Conservation (phyloP, 2,888 invertebrate genomes). For the Dorcus hopei region DNA sequence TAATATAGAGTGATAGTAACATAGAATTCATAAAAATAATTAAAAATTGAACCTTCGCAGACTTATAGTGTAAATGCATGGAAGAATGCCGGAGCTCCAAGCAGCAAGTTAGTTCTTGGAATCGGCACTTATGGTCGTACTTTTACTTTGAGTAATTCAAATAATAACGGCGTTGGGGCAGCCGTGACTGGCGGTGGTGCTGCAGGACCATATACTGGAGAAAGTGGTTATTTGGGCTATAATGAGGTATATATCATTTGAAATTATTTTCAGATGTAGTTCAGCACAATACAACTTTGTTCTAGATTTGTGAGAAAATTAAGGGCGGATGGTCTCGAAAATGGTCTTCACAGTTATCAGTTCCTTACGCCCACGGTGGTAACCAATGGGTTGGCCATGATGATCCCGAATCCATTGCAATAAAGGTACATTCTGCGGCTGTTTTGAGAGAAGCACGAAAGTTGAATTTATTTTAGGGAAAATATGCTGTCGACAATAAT, state of each 20-base stretch:
- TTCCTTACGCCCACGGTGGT: slow-evolving; percentile 47
- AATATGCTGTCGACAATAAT: slow-evolving; percentile 20
- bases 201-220: slow-evolving; percentile 62
- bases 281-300: no score
- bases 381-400: slow-evolving; percentile 46
- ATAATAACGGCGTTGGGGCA: no score
- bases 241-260: slow-evolving; percentile 56
- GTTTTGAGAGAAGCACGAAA: no score
- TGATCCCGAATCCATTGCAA: slow-evolving; percentile 37
- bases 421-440: slow-evolving; percentile 34
- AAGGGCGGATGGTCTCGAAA: slow-evolving; percentile 21
- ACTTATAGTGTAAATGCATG: slow-evolving; percentile 48
- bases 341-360: slow-evolving; percentile 36
- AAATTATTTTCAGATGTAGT: no score
- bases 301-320: slow-evolving; percentile 36
- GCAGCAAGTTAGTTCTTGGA: slow-evolving; percentile 66
- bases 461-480: no score
- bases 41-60: slow-evolving; percentile 3
- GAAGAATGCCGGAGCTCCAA: slow-evolving; percentile 55
- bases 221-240: slow-evolving; percentile 65
- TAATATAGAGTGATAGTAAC: no score
- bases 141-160: slow-evolving; percentile 56
- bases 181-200: slow-evolving; percentile 57
- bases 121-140: slow-evolving; percentile 67
- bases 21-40: no score